Base-by-base conservation (phyloP, 2,113 vertebrate species). In the Brachirus orientalis region DNA sequence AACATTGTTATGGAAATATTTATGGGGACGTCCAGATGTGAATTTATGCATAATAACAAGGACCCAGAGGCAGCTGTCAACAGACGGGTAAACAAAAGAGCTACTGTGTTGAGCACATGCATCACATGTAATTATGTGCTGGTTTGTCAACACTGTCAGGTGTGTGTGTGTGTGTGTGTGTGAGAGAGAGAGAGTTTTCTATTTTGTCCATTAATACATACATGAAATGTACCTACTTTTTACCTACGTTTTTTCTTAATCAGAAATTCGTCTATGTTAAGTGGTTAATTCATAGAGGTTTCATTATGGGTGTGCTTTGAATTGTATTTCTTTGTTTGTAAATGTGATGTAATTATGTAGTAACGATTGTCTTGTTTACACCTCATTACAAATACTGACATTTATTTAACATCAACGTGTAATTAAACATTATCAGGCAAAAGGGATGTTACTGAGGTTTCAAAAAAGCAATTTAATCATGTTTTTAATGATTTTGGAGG, bases 21-120 rank as follows among this genome's bases (percentile, higher is more conserved):
- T 44, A 52, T 48, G 11, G 13, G 17, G 5, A 19, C 56, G 18
- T 58, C 43, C 16, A 64, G 36, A 47, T 70, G 35, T 58, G 72
- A 63, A 46, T 57, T 1, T 36, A 48, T 44, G 68, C 48, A 60
- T 63, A 69, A 50, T 58, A 74, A 56, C n/a, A 7, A 70, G 40
- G n/a, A 40, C 41, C 67, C 38, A 57, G 67, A 61, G 64, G 71
- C 71, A 67, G 71, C 80, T 83, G 67, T 75, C 67, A 63, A n/a
- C 14, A 33, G n/a, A 64, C 16, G n/a, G 51, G 41, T 10, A 60
- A 77, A 66, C 65, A 48, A 67, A 67, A 50, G 18, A 45, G 18
- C 63, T 62, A 44, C 40, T 22, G 35, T 69, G 48, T 51, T 6
- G 12, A 69, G 48, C 33, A 63, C 52, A 41, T 51, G 43, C 13